Evolutionary conservation across 1,140 invertebrate species (phyloP), one percentile per base, ranked within the genome.

Genomic region (Bombyx mori): DNA sequence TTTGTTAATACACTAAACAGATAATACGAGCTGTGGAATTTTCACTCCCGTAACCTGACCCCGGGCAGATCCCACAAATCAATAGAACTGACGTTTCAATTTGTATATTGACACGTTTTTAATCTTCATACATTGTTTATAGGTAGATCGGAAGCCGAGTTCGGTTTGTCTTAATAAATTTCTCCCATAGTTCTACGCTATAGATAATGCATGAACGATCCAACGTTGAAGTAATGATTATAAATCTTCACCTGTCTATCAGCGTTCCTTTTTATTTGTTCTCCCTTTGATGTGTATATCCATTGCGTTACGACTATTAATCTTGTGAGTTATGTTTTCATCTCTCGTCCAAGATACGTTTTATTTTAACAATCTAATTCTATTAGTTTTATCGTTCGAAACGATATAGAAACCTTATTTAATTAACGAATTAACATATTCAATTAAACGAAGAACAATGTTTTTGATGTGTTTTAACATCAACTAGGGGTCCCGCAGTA

Each of bases 51-150:
- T 63, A 62, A 54, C 57, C 9, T 56, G 61, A 69, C 71, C 71
- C 62, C 56, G 54, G 58, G 64, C 66, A 60, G 58, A 59, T 64
- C 60, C 58, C 71, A 86, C 79, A 86, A 84, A 84, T 86, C 81
- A 83, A 79, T 79, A 62, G 50, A 59, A 61, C 69, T 86, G 81
- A 86, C 83, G 71, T 84, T 84, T 83, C 81, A 84, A 84, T 86
- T 86, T 82, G 75, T 82, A 66, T 78, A 80, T 82, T 82, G 79
- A 84, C 81, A 84, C 71, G 73, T 80, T 79, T 82, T 82, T 84
- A 83, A 86, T 84, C 75, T 74, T 76, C 61, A 62, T 57, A 44
- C 63, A 76, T 79, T 82, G 77, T 85, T 75, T 82, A 75, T 81
- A 61, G 44, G 70, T 80, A 35, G 26, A 35, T 81, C 80, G 77